Evolutionary conservation across 2,888 invertebrate species (phyloP).

Genomic region (Diabrotica balteata): DNA sequence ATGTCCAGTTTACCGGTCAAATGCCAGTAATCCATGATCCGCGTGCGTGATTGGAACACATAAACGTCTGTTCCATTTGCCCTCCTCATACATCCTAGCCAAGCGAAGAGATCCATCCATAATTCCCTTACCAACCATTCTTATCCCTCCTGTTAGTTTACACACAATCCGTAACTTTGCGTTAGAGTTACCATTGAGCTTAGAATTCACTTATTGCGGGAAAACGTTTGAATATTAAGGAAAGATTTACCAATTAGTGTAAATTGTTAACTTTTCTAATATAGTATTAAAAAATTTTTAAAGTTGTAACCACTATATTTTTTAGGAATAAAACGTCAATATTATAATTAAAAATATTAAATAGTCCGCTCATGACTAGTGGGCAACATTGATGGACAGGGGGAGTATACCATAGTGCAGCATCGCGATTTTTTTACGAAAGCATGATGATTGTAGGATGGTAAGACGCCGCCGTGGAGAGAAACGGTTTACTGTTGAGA

Average conservation of each 20-base stretch:
- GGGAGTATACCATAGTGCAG: too few species aligned
- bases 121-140: constrained; percentile 23
- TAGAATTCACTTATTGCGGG: constrained; percentile 18
- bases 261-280: too few species aligned
- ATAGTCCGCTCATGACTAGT: too few species aligned
- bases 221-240: constrained; percentile 10
- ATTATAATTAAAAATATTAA: too few species aligned
- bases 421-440: too few species aligned
- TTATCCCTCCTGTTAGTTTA: constrained; percentile 19
- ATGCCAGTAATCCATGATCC: constrained; percentile 36
- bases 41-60: constrained; percentile 53
- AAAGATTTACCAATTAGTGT: background rate
- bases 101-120: constrained; percentile 30
- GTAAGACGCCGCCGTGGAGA: too few species aligned
- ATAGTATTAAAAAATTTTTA: too few species aligned
- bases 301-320: too few species aligned
- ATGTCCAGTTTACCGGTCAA: constrained; percentile 33
- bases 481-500: too few species aligned
- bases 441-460: too few species aligned
- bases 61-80: constrained; percentile 49
- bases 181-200: constrained; percentile 19
- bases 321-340: too few species aligned
- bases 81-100: constrained; percentile 43
- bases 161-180: constrained; percentile 22
- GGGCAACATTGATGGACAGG: too few species aligned